Percentiles rank a stretch among this genome's conserved stretches.
Evolutionary conservation across 2,113 vertebrate species (phyloP).

Genomic region (Australoheros scitulus): DNA sequence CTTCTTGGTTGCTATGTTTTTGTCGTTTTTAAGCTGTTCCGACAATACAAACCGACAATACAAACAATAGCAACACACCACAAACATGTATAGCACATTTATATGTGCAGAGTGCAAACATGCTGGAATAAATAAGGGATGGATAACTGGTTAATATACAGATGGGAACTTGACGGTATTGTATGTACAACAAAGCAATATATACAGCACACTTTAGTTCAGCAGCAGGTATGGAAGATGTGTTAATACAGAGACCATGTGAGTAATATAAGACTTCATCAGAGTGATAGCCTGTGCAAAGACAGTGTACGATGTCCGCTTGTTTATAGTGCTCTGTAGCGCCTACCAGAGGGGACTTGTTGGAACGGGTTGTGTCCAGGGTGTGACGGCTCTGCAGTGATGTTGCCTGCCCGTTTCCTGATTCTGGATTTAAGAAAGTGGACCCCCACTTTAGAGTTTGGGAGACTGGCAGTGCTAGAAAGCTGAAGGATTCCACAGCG

Average conservation of each 20-base stretch:
- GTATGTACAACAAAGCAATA: neutral
- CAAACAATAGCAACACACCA: neutral
- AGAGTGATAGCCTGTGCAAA: neutral
- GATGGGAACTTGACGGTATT: neutral
- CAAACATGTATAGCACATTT: neutral
- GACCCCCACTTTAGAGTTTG: neutral
- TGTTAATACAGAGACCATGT: neutral
- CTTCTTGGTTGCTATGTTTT: too few species aligned
- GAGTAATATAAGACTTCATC: neutral
- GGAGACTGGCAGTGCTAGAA: neutral
- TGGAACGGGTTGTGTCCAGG: neutral
- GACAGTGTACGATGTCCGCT: neutral
- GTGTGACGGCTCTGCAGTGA: neutral
- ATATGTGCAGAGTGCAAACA: neutral
- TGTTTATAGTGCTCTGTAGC: neutral
- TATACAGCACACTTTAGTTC: neutral
- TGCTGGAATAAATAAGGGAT: neutral
- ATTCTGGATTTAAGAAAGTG: too few species aligned
- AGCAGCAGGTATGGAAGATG: neutral
- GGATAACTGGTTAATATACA: neutral
- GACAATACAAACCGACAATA: too few species aligned
- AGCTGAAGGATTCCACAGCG: neutral
- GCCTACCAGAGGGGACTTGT: neutral
- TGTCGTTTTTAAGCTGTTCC: too few species aligned
- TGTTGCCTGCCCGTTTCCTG: too few species aligned